phyloP scores from a whole-genome alignment of 2,888 invertebrate genomes.

The Torymus texanus region DNA sequence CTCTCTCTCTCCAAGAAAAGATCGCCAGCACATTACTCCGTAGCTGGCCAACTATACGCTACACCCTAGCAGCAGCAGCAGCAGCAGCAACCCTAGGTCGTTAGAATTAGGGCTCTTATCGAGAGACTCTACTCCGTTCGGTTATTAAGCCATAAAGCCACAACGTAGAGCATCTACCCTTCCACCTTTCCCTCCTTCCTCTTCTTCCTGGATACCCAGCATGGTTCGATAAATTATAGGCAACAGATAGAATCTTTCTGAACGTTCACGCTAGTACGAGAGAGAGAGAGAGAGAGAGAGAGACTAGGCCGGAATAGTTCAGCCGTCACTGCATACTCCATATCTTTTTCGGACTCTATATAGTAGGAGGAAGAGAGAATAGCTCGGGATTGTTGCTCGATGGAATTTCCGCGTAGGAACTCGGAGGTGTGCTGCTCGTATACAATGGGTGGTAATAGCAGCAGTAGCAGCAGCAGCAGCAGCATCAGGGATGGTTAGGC shows the following conservation, averaged over 20 bases:
- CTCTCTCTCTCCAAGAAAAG: too few species aligned
- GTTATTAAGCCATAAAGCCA: conserved; percentile 67
- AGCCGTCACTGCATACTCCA: conserved; percentile 58
- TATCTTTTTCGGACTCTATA: conserved; percentile 1
- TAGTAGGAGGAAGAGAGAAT: too few species aligned
- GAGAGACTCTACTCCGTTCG: conserved; percentile 47
- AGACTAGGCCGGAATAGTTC: conserved; percentile 65
- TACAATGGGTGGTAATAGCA: too few species aligned
- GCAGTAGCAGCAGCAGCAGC: too few species aligned
- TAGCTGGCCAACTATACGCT: too few species aligned
- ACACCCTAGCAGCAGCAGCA: too few species aligned
- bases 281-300: conserved; percentile 49
- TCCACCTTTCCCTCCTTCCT: too few species aligned
- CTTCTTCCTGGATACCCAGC: conserved; percentile 63
- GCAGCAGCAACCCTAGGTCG: not conserved
- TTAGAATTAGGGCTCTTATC: conserved; percentile 37
- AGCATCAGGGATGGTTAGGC: too few species aligned
- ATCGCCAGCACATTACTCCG: too few species aligned
- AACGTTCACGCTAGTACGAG: conserved; percentile 57
- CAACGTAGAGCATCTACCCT: not conserved
- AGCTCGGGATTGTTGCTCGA: too few species aligned
- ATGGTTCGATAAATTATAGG: conserved; percentile 68
- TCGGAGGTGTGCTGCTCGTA: too few species aligned
- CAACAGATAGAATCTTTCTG: conserved; percentile 58
- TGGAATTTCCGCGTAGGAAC: too few species aligned